A percentile compares a stretch with the other conserved stretches of the same genome.
These are phyloP conservation scores for Lagorchestes hirsutus DNA, from an alignment of 2,797 vertebrate genomes.

Conservation along the genomic window DNA sequence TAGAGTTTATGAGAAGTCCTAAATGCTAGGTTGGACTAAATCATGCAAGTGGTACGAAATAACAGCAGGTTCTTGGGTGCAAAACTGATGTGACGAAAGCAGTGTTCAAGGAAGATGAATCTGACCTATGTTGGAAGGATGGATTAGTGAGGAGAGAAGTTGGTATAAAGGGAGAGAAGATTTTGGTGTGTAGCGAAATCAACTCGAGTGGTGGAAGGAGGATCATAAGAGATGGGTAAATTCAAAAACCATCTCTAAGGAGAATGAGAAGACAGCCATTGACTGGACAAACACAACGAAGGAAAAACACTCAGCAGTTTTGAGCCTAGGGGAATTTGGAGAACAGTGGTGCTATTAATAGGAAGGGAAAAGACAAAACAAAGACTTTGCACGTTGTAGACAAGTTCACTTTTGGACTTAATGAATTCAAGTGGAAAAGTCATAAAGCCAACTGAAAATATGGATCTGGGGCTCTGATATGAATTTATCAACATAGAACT, in stretches of 20 bases:
- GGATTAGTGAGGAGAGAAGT: background rate
- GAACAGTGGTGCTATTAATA: background rate
- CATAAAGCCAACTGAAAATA: background rate
- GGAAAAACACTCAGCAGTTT: background rate
- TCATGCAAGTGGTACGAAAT: background rate
- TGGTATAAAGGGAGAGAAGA: background rate
- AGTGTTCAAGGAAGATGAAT: background rate
- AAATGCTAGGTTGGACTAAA: background rate
- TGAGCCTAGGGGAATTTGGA: background rate
- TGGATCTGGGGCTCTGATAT: background rate
- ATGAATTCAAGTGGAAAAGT: background rate
- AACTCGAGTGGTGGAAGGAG: background rate
- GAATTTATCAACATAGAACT: background rate
- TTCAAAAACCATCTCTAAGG: constrained; percentile 28
- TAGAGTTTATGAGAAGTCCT: background rate
- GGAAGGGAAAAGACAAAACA: background rate
- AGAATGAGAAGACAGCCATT: background rate
- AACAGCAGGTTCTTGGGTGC: background rate
- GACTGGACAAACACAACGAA: background rate
- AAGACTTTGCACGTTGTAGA: background rate
- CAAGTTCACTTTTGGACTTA: background rate
- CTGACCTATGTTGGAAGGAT: background rate
- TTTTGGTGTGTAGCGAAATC: background rate
- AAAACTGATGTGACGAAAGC: background rate
- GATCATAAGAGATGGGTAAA: constrained; percentile 8